phyloP scores from a whole-genome alignment of 2,888 invertebrate species.

The Eulithis prunata region DNA sequence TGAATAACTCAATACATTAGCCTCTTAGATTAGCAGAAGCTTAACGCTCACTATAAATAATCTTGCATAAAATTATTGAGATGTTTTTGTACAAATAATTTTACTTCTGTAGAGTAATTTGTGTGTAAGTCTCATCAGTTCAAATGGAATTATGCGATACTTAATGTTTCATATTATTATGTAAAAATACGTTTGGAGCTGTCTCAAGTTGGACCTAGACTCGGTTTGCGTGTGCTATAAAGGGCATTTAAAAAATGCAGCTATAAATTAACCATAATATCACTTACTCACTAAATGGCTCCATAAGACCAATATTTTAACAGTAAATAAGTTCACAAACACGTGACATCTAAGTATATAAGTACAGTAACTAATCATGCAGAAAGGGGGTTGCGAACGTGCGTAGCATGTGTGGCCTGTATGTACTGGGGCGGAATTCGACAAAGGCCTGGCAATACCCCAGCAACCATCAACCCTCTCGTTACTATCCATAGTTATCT shows the following conservation, averaged over 20 bases:
- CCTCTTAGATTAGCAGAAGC: slow-evolving; percentile 4
- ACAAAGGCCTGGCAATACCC: slow-evolving; percentile 62
- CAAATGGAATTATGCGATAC: slow-evolving; percentile 1
- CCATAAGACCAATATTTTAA: slow-evolving; percentile 24
- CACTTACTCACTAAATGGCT: slow-evolving; percentile 27
- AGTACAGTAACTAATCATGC: slow-evolving; percentile 77
- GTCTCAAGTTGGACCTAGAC: slow-evolving; percentile 9
- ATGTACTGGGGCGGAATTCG: slow-evolving; percentile 61
- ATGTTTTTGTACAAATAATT: neutral
- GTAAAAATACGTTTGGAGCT: slow-evolving; percentile 11
- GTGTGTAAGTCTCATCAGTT: neutral
- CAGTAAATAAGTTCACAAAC: slow-evolving; percentile 53
- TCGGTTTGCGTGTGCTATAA: slow-evolving; percentile 9
- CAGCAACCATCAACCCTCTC: slow-evolving; percentile 41
- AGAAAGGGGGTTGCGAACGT: slow-evolving; percentile 84
- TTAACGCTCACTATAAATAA: neutral
- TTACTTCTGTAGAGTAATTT: neutral
- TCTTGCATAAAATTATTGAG: neutral
- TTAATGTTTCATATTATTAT: no score
- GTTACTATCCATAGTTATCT: slow-evolving; percentile 37
- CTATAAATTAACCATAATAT: neutral
- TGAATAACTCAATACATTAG: slow-evolving; percentile 10
- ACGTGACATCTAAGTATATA: slow-evolving; percentile 74
- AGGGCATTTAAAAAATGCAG: slow-evolving; percentile 13
- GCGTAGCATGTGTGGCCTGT: slow-evolving; percentile 69